These are phyloP conservation scores for Centropristis striata DNA, from an alignment of 2,113 vertebrate species.

Conservation along the genomic window DNA sequence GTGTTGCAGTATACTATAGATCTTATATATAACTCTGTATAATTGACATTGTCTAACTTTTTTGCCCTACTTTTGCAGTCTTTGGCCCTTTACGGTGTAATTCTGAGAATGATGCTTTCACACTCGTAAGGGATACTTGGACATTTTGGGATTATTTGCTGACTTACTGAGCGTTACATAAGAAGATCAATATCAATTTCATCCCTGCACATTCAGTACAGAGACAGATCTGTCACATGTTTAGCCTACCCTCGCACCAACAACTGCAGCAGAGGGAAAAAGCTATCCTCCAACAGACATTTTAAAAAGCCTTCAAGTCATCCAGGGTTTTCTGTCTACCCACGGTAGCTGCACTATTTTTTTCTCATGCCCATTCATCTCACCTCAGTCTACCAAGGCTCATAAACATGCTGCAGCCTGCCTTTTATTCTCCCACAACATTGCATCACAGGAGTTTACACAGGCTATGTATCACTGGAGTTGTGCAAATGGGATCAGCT, in stretches of 20 bases:
- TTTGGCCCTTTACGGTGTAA: neutral
- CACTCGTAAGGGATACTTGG: constrained; percentile 28
- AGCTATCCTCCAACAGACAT: constrained; percentile 11
- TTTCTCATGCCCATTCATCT: constrained; percentile 51
- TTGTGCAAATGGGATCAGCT: constrained; percentile 65
- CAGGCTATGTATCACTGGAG: constrained; percentile 52
- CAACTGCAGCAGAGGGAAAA: constrained; percentile 27
- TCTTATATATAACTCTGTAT: neutral
- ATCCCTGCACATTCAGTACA: constrained; percentile 32
- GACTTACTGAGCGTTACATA: constrained; percentile 30
- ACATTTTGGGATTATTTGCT: constrained; percentile 46
- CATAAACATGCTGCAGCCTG: constrained; percentile 49
- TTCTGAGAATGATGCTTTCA: constrained; percentile 3
- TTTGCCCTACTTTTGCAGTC: neutral
- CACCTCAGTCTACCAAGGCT: constrained; percentile 45
- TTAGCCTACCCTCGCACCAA: constrained; percentile 49
- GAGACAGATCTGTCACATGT: constrained; percentile 37
- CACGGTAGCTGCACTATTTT: constrained; percentile 24
- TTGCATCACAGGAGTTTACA: constrained; percentile 55
- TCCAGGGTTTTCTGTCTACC: constrained; percentile 40
- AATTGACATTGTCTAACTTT: neutral
- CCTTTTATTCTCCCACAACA: constrained; percentile 49
- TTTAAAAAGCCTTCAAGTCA: constrained; percentile 23
- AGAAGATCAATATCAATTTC: constrained; percentile 52
- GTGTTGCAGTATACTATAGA: neutral